Evolutionary conservation across 2,113 vertebrate species (phyloP).

Genomic region (Tetrax tetrax): DNA sequence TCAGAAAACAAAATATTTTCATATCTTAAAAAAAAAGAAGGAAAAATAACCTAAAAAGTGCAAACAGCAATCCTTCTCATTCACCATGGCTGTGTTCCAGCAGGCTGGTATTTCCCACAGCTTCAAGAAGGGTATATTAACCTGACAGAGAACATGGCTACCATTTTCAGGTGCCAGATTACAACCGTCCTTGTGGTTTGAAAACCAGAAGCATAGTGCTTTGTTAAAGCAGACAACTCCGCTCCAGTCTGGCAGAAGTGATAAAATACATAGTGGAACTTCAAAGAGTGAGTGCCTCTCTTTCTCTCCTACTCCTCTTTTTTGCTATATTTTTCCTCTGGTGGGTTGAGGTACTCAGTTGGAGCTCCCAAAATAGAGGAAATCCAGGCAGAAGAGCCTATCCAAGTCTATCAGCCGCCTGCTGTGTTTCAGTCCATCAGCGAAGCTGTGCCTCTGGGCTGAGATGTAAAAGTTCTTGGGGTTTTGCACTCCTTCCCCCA

Average conservation of each 20-base stretch:
- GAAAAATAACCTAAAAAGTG: background rate
- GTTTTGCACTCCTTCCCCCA: background rate
- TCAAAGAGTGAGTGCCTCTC: background rate
- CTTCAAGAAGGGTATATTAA: background rate
- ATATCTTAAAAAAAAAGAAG: background rate
- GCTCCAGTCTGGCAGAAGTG: slow-evolving; percentile 23
- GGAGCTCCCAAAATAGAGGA: slow-evolving; percentile 48
- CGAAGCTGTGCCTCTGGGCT: background rate
- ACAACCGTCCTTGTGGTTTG: background rate
- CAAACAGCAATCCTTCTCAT: background rate
- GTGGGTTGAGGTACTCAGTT: slow-evolving; percentile 30
- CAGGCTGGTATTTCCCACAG: background rate
- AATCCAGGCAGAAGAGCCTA: slow-evolving; percentile 38
- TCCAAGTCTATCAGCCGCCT: slow-evolving; percentile 23
- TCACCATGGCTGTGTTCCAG: background rate
- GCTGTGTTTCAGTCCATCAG: background rate
- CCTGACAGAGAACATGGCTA: slow-evolving; percentile 5
- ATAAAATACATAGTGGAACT: background rate
- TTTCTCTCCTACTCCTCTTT: slow-evolving; percentile 23
- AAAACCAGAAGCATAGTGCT: background rate
- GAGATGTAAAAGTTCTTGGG: background rate
- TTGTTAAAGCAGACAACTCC: slow-evolving; percentile 8
- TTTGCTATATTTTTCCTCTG: slow-evolving; percentile 39
- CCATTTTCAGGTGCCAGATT: background rate
- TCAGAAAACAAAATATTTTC: background rate